Evolutionary conservation across 2,113 vertebrate genomes (phyloP).

Genomic region (Tricholaema leucomelas): DNA sequence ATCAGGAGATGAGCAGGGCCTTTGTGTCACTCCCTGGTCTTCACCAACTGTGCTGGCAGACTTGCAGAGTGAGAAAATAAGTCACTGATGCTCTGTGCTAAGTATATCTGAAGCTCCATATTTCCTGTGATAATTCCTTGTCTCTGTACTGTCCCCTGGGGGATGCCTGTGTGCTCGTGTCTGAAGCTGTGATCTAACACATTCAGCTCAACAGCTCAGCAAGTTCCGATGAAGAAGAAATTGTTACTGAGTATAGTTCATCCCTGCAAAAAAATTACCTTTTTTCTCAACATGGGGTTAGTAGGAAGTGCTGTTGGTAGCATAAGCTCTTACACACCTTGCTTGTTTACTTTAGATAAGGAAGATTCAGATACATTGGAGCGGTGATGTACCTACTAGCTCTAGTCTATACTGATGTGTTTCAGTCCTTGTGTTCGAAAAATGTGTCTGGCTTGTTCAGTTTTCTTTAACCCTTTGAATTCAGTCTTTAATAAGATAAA

Average conservation of each 20-base stretch:
- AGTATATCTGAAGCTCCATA: neutral
- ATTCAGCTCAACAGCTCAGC: neutral
- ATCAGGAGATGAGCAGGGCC: neutral
- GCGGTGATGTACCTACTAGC: neutral
- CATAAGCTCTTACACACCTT: neutral
- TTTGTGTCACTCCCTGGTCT: neutral
- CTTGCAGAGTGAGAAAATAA: neutral
- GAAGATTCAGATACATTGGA: neutral
- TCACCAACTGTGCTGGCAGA: fast-evolving
- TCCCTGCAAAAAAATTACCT: neutral
- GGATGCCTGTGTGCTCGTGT: neutral
- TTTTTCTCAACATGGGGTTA: neutral
- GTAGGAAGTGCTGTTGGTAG: neutral
- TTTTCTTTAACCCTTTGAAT: neutral
- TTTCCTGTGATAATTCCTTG: neutral
- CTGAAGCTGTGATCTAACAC: neutral
- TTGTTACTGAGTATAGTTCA: neutral
- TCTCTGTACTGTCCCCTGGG: neutral
- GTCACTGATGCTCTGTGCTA: neutral
- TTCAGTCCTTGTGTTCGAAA: neutral
- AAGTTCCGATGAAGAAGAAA: neutral
- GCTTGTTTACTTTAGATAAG: neutral
- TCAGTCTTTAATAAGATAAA: neutral
- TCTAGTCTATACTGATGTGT: neutral
- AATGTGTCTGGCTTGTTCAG: neutral